These are phyloP conservation scores for Cygnus buccinator DNA, from an alignment of 2,113 vertebrate genomes.

Conservation along the genomic window DNA sequence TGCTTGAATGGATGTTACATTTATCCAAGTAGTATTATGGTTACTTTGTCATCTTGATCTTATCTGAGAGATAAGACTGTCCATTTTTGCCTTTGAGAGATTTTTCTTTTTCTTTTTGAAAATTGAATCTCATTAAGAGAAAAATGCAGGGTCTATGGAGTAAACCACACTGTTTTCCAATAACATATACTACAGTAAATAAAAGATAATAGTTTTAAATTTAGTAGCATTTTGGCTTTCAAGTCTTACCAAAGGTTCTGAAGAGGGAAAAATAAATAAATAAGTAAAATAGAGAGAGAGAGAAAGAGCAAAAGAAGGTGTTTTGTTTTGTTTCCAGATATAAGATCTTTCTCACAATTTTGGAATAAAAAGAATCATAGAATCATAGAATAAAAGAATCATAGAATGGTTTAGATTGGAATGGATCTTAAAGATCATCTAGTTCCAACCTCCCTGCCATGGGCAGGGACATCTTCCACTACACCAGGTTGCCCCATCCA, in stretches of 20 bases:
- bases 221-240: neutral
- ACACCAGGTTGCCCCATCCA: too few species aligned
- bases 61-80: neutral
- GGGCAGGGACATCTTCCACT: too few species aligned
- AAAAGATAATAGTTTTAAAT: neutral
- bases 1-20: neutral
- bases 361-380: neutral
- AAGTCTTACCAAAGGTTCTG: neutral
- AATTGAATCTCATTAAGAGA: neutral
- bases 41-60: conserved; percentile 5
- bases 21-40: neutral
- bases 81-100: neutral
- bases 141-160: neutral
- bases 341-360: fast-evolving
- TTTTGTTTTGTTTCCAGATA: neutral
- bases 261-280: neutral
- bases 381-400: neutral
- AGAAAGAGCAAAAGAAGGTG: neutral
- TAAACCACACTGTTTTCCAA: neutral
- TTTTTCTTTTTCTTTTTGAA: conserved; percentile 4
- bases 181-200: neutral
- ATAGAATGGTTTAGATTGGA: neutral
- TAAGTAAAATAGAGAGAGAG: neutral
- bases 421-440: neutral
- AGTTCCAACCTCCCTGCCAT: neutral